Evolutionary conservation across 2,113 vertebrate species (phyloP).

Genomic region (Seriola rivoliana): DNA sequence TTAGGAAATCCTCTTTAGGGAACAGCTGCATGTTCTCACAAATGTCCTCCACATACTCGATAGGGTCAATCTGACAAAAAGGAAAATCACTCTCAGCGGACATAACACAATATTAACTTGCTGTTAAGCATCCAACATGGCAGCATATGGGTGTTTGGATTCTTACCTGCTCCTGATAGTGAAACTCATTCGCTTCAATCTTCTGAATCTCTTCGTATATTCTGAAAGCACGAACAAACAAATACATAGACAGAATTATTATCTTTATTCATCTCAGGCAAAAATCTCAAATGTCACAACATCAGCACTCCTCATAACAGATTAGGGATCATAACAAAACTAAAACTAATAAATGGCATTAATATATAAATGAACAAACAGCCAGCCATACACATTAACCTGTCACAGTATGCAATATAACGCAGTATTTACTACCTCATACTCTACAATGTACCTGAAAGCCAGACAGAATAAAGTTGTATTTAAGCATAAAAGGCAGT

Average conservation of each 20-base stretch:
- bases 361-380: slow-evolving; percentile 7
- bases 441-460: not conserved
- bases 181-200: slow-evolving; percentile 97
- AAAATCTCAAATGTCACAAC: slow-evolving; percentile 14
- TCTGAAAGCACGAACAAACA: slow-evolving; percentile 75
- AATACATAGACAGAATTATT: slow-evolving; percentile 22
- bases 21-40: slow-evolving; percentile 99
- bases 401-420: slow-evolving; percentile 3
- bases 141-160: not conserved
- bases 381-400: slow-evolving; percentile 11
- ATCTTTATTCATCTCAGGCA: slow-evolving; percentile 5
- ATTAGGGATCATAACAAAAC: not conserved
- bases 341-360: slow-evolving; percentile 4
- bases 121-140: not conserved
- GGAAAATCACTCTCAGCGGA: not conserved
- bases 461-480: not conserved
- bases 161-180: slow-evolving; percentile 95
- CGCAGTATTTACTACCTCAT: not conserved
- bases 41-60: slow-evolving; percentile 94
- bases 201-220: slow-evolving; percentile 98
- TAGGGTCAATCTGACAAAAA: slow-evolving; percentile 90
- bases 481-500: not conserved
- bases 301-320: not conserved
- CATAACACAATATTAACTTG: not conserved
- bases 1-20: slow-evolving; percentile 93